A percentile compares a stretch with the other conserved stretches of the same genome.
These are phyloP conservation scores for Anthopleura sola DNA, from an alignment of 64 coral and sea anemone species.

Conservation along the genomic window DNA sequence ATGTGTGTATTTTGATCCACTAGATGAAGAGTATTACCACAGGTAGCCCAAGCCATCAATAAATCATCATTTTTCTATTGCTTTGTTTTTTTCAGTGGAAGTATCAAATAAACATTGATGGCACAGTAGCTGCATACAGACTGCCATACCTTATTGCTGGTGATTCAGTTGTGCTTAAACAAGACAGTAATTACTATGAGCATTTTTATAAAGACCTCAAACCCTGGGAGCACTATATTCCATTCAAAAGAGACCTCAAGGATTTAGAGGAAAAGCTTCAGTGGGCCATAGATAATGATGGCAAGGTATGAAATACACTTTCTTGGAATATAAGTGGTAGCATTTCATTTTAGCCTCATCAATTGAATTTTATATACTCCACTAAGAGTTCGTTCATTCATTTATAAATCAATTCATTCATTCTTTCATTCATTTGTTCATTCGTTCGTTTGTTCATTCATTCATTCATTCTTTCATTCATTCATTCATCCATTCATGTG, in stretches of 20 bases:
- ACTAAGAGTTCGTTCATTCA: too few species aligned
- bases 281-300: constrained; percentile 89
- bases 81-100: constrained; percentile 84
- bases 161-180: constrained; percentile 82
- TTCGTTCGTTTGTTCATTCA: too few species aligned
- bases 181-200: constrained; percentile 92
- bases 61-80: not conserved
- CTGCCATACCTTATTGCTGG: constrained; percentile 87
- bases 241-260: constrained; percentile 91
- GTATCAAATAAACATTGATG: constrained; percentile 95
- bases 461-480: too few species aligned
- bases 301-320: constrained; percentile 44
- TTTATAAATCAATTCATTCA: too few species aligned
- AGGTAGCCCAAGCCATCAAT: too few species aligned
- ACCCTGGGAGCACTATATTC: constrained; percentile 91
- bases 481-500: too few species aligned
- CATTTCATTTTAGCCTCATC: too few species aligned
- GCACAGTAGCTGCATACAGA: constrained; percentile 95
- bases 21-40: too few species aligned
- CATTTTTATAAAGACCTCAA: constrained; percentile 93
- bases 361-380: too few species aligned
- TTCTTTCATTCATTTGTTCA: too few species aligned
- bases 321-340: too few species aligned
- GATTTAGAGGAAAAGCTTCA: constrained; percentile 68
- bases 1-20: too few species aligned